phyloP scores from a whole-genome alignment of 2,113 vertebrate genomes.

The Pantherophis guttatus region DNA sequence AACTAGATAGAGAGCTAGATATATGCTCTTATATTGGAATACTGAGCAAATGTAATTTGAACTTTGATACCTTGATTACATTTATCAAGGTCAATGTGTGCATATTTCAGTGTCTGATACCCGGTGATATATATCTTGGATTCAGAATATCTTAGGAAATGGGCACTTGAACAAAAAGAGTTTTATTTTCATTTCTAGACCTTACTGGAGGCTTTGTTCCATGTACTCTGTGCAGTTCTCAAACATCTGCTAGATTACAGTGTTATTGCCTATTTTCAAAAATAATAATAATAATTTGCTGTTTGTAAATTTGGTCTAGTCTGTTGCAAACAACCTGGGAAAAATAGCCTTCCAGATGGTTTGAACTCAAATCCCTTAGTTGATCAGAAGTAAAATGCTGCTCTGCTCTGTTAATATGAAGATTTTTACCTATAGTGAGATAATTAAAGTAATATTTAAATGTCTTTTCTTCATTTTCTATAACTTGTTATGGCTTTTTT shows the following conservation, averaged over 20 bases:
- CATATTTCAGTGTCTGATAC: rapidly evolving
- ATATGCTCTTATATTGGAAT: neutral
- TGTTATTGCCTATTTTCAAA: neutral
- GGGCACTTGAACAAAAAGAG: neutral
- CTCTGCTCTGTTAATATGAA: neutral
- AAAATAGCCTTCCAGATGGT: neutral
- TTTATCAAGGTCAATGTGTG: neutral
- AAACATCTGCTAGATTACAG: neutral
- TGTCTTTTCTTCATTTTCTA: neutral
- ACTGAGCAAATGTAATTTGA: neutral
- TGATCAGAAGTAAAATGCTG: neutral
- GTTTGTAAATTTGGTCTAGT: neutral
- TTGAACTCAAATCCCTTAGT: neutral
- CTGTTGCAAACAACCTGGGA: neutral
- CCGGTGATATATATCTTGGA: neutral
- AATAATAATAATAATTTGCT: neutral
- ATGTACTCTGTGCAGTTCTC: neutral
- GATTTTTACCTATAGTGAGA: neutral
- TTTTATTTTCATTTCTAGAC: neutral
- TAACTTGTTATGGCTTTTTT: neutral
- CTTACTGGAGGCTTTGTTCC: neutral
- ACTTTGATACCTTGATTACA: rapidly evolving
- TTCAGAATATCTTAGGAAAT: neutral
- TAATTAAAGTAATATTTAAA: neutral
- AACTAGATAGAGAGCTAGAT: neutral